Evolutionary conservation across 2,797 vertebrate species (phyloP), one percentile per base, ranked within the genome.

Genomic region (Micropoecilia bifurca): DNA sequence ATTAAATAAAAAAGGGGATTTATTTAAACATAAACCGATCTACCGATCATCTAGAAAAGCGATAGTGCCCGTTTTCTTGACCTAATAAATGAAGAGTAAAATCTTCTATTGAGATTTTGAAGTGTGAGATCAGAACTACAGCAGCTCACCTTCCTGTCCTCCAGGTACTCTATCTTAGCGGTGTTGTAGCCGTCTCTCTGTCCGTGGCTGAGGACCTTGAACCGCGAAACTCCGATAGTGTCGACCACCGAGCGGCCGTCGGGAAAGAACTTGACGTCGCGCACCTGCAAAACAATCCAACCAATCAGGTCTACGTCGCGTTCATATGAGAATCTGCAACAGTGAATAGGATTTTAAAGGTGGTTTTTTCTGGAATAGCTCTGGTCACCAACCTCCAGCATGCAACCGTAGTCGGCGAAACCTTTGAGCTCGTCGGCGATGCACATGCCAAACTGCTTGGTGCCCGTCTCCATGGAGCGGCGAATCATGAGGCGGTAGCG

Each of bases 381-480:
- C 6, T 36, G 16, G 36, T 1, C 47, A n/a, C 85, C 22, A 48
- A 93, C 94, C 95, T 97, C 96, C 89, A 98, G 93, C 97, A 98
- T 97, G 92, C 97, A 98, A 93, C 97, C 97, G 5, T 96, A 95
- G 94, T 97, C 96, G 0, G 97, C 97, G 84, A 99, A 98, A 91
- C 97, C 98, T 91, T 96, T 96, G 25, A 98, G 90, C 74, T 99
- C 97, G 1, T 98, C 96, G 9, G 97, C 96, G 59, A 99, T 96
- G 88, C 98, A 99, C 98, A 99, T 98, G 92, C 98, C 97, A 33
- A 99, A 99, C 87, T 97, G 96, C 83, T 96, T 97, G 91, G 97
- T 98, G 79, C 97, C 98, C 0, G 97, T 99, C 92, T 99, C 98
- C 97, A 98, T 97, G 89, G 97, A 97, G 88, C 97, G 96, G 88